Conservation (phyloP, 2,888 invertebrate species). For the Scotopteryx bipunctaria region DNA sequence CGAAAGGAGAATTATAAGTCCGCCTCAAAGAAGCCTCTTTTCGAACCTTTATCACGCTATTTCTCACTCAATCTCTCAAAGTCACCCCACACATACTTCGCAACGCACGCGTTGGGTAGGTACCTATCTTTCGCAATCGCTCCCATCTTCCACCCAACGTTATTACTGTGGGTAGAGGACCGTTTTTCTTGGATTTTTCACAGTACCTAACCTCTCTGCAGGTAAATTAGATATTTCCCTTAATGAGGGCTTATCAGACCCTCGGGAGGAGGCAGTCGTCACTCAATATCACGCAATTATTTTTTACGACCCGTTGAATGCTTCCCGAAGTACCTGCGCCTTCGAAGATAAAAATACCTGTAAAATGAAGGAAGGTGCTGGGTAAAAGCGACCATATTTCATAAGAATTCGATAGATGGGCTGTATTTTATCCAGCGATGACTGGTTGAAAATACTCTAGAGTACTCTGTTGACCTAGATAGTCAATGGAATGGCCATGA, state of each 20-base stretch:
- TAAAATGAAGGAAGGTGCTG: neutral
- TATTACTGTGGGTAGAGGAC: conserved; percentile 50
- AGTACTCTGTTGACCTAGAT: too few species aligned
- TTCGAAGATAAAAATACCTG: neutral
- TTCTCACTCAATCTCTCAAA: too few species aligned
- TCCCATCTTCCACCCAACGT: conserved; percentile 35
- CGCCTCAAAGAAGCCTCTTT: too few species aligned
- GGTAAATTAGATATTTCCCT: conserved; percentile 70
- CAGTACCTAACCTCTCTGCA: conserved; percentile 49
- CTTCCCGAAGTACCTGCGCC: conserved; percentile 1
- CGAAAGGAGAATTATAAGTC: too few species aligned
- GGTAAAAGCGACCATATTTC: too few species aligned
- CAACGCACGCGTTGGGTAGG: too few species aligned
- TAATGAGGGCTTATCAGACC: conserved; percentile 68
- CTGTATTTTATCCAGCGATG: too few species aligned
- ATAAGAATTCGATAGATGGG: too few species aligned
- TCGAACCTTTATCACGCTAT: too few species aligned
- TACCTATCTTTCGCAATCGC: conserved; percentile 33
- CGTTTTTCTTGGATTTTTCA: conserved; percentile 68
- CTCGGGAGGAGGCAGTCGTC: conserved; percentile 42
- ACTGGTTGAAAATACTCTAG: too few species aligned
- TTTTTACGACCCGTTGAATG: conserved; percentile 42
- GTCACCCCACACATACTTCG: too few species aligned
- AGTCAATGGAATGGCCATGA: too few species aligned
- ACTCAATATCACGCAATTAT: conserved; percentile 63